Evolutionary conservation across 2,888 invertebrate genomes (phyloP).

Genomic region (Drosophila putrida): DNA sequence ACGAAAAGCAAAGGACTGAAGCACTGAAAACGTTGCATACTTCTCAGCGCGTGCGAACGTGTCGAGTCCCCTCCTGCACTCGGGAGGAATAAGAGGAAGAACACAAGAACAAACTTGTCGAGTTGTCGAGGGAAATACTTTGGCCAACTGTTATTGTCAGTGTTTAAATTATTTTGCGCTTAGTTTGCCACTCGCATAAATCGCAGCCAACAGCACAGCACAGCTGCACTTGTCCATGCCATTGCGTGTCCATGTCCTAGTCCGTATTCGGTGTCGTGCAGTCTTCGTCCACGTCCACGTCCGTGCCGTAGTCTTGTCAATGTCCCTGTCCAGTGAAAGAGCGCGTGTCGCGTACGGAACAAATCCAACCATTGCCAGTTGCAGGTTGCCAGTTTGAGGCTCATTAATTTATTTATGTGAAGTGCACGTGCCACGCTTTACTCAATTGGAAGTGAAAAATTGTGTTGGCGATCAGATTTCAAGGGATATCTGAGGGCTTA

Average conservation of each 20-base stretch:
- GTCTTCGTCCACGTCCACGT: constrained; percentile 20
- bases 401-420: constrained; percentile 83
- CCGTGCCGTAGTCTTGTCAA: constrained; percentile 18
- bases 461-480: constrained; percentile 61
- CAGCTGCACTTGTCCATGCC: constrained; percentile 49
- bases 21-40: constrained; percentile 45
- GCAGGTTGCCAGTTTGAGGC: constrained; percentile 49
- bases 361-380: constrained; percentile 45
- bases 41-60: constrained; percentile 72
- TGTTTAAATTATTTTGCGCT: constrained; percentile 82
- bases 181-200: constrained; percentile 79
- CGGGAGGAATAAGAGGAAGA: constrained; percentile 9
- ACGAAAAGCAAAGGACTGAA: constrained; percentile 19
- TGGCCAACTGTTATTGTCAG: constrained; percentile 79
- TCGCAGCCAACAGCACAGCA: constrained; percentile 59
- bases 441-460: constrained; percentile 79
- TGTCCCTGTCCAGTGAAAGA: constrained; percentile 13
- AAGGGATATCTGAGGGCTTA: constrained; percentile 34
- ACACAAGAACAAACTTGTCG: constrained; percentile 52
- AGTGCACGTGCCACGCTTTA: constrained; percentile 79
- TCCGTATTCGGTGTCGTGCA: constrained; percentile 13
- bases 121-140: constrained; percentile 66
- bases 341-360: constrained; percentile 49
- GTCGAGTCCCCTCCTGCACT: constrained; percentile 76
- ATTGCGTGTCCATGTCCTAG: constrained; percentile 50